phyloP scores from a whole-genome alignment of 1,140 invertebrate genomes.

The Dendrolimus kikuchii region DNA sequence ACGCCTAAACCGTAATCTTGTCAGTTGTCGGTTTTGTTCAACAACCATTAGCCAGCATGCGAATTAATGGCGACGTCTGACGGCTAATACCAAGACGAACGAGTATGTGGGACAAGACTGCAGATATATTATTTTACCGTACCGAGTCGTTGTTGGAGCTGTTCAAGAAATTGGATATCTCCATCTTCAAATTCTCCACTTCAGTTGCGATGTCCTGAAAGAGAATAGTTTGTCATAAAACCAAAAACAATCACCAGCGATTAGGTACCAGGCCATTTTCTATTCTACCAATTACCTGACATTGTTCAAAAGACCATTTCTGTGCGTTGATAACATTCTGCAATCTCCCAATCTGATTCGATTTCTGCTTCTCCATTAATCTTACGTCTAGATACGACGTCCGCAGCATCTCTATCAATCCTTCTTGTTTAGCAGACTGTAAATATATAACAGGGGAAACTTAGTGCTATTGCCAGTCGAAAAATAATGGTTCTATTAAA shows the following conservation, averaged over 20 bases:
- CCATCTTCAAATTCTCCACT: slow-evolving; percentile 50
- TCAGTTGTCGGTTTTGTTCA: too few species aligned
- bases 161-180: slow-evolving; percentile 49
- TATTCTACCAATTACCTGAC: slow-evolving; percentile 16
- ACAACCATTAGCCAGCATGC: too few species aligned
- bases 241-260: background rate
- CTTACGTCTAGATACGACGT: slow-evolving; percentile 35
- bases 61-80: too few species aligned
- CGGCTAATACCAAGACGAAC: too few species aligned
- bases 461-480: background rate
- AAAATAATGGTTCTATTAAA: background rate
- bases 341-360: slow-evolving; percentile 22
- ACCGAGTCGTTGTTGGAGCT: slow-evolving; percentile 58
- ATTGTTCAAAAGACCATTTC: slow-evolving; percentile 25
- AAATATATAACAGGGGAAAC: background rate
- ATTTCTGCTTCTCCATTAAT: slow-evolving; percentile 30
- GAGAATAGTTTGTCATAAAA: slow-evolving; percentile 1
- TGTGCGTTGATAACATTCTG: slow-evolving; percentile 29
- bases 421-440: slow-evolving; percentile 51
- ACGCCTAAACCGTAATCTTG: too few species aligned
- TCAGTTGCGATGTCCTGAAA: slow-evolving; percentile 47
- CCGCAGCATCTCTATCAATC: slow-evolving; percentile 40
- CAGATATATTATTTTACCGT: slow-evolving; percentile 8
- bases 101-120: too few species aligned
- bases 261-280: too few species aligned